These are phyloP conservation scores for Sciaenops ocellatus DNA, from an alignment of 2,797 vertebrate genomes.

Conservation along the genomic window DNA sequence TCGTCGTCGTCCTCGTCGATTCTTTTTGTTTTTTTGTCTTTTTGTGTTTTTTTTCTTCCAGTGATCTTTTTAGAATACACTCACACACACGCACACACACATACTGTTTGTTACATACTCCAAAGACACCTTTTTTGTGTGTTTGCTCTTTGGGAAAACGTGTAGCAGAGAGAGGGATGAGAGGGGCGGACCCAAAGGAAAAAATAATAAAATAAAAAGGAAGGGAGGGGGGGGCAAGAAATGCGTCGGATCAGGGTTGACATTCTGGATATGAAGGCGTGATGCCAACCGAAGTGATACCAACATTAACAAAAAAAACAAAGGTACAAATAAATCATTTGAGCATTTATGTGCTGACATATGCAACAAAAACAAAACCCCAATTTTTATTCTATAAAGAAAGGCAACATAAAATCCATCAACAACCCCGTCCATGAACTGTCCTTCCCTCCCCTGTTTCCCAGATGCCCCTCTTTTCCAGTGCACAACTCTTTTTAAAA, in stretches of 20 bases:
- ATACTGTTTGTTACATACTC: slow-evolving; percentile 47
- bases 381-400: slow-evolving; percentile 65
- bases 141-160: slow-evolving; percentile 66
- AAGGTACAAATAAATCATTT: slow-evolving; percentile 53
- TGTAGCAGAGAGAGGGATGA: slow-evolving; percentile 13
- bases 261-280: slow-evolving; percentile 72
- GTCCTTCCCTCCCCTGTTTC: slow-evolving; percentile 42
- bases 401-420: slow-evolving; percentile 76
- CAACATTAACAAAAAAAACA: slow-evolving; percentile 23
- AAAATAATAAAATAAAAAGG: not conserved
- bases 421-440: slow-evolving; percentile 13
- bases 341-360: slow-evolving; percentile 60
- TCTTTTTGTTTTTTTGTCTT: slow-evolving; percentile 32
- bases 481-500: slow-evolving; percentile 79
- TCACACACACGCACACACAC: slow-evolving; percentile 40
- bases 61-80: slow-evolving; percentile 69
- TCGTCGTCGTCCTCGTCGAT: slow-evolving; percentile 48
- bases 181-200: not conserved
- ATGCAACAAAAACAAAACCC: slow-evolving; percentile 52
- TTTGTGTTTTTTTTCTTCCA: slow-evolving; percentile 49
- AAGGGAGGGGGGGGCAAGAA: not conserved
- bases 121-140: slow-evolving; percentile 43
- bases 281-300: slow-evolving; percentile 62
- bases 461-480: slow-evolving; percentile 73
- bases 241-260: slow-evolving; percentile 49